These are phyloP conservation scores for Drosophila sturtevanti DNA, from an alignment of 1,140 invertebrate genomes.

Conservation along the genomic window DNA sequence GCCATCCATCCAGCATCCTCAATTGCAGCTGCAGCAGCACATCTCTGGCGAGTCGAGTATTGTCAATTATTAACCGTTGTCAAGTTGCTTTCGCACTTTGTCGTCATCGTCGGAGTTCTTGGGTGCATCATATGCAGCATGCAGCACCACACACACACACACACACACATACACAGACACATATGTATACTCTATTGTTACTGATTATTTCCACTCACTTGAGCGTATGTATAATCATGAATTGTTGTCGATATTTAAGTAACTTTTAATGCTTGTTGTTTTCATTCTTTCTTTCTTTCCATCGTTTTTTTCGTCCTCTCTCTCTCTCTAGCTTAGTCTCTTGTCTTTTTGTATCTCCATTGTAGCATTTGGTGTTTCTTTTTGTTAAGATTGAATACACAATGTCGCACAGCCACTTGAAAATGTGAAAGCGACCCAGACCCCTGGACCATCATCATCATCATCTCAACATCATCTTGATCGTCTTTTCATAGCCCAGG, in stretches of 20 bases:
- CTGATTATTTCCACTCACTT: slow-evolving; percentile 77
- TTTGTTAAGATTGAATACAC: slow-evolving; percentile 8
- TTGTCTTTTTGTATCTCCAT: slow-evolving; percentile 13
- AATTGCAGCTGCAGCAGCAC: slow-evolving; percentile 42
- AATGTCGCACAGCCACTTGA: slow-evolving; percentile 24
- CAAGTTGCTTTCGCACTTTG: slow-evolving; percentile 72
- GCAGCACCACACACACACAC: neutral
- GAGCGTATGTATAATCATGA: slow-evolving; percentile 33
- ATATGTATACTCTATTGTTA: slow-evolving; percentile 54
- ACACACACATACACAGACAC: neutral
- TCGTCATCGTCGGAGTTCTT: slow-evolving; percentile 15
- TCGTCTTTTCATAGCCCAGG: slow-evolving; percentile 8
- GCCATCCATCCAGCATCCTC: slow-evolving; percentile 33
- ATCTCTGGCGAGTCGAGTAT: slow-evolving; percentile 25
- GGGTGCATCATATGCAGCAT: slow-evolving; percentile 7
- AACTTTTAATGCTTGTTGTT: slow-evolving; percentile 60
- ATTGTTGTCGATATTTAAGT: slow-evolving; percentile 47
- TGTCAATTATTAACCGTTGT: slow-evolving; percentile 71
- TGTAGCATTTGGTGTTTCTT: slow-evolving; percentile 3
- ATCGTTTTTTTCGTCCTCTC: slow-evolving; percentile 15
- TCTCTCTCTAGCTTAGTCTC: slow-evolving; percentile 27
- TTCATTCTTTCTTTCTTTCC: slow-evolving; percentile 28
- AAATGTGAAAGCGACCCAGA: slow-evolving; percentile 21
- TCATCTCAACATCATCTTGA: slow-evolving; percentile 5
- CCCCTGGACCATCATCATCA: slow-evolving; percentile 12